These are phyloP conservation scores for Saccopteryx leptura DNA, from an alignment of 2,113 vertebrate genomes.

Conservation along the genomic window DNA sequence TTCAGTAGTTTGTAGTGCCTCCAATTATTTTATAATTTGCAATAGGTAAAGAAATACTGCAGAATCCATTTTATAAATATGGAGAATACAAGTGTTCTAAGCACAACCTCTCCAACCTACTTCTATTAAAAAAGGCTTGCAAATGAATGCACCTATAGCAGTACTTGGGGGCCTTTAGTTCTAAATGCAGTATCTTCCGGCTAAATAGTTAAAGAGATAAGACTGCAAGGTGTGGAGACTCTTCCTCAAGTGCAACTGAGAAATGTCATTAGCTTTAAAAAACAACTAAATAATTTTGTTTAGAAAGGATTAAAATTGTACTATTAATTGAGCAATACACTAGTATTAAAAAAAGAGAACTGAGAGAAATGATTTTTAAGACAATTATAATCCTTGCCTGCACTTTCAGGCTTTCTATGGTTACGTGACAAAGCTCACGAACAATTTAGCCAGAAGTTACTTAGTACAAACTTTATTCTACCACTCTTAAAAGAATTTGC, in stretches of 20 bases:
- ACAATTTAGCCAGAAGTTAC: conserved; percentile 32
- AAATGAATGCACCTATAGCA: conserved; percentile 86
- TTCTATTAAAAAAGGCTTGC: conserved; percentile 89
- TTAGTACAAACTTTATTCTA: conserved; percentile 33
- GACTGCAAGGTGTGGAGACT: background rate
- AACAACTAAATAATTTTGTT: conserved; percentile 3
- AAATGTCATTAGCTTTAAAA: conserved; percentile 71
- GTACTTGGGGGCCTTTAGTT: conserved; percentile 87
- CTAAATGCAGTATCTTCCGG: conserved; percentile 82
- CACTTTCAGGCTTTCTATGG: background rate
- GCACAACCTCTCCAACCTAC: conserved; percentile 66
- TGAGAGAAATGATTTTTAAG: background rate
- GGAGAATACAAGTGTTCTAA: conserved; percentile 46
- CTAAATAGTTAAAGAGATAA: conserved; percentile 77
- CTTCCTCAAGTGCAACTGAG: conserved; percentile 65
- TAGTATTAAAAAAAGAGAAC: conserved; percentile 16
- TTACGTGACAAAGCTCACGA: background rate
- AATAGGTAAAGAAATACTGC: conserved; percentile 67
- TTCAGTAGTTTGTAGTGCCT: conserved; percentile 51
- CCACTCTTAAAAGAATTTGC: background rate
- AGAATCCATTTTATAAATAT: conserved; percentile 63
- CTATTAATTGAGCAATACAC: background rate
- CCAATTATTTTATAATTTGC: conserved; percentile 54
- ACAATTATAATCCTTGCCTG: conserved; percentile 4
- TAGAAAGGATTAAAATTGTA: conserved; percentile 47